Evolutionary conservation across 2,797 vertebrate genomes (phyloP), one percentile per base, ranked within the genome.

Genomic region (Liparis tanakae): DNA sequence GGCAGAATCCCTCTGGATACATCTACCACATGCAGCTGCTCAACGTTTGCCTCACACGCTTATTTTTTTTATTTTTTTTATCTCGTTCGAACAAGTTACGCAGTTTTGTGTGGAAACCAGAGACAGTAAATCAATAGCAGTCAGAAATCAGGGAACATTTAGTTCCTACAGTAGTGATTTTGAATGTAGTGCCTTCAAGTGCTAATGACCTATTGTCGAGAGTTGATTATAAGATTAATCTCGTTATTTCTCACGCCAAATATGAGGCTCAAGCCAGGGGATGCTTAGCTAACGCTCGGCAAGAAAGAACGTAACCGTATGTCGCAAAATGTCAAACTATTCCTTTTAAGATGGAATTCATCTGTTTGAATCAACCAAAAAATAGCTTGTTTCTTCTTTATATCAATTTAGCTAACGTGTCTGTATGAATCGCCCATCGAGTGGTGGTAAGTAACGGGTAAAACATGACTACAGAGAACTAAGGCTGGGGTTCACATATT

Each of bases 11-110:
- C 51, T 25, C 41, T 75, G 76, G 80, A 87, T 74, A 72, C 79
- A 80, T 82, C 64, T 76, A 82, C 78, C 79, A 75, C 68, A 77
- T 48, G 54, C 85, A 83, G 50, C 79, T 76, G 55, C 79, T 72
- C 67, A 43, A 62, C 69, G 74, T 84, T 89, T 55, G 72, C 70
- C 51, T 83, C 73, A 46, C 43, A 78, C 46, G n/a, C 8, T 80
- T 41, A 10, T 41, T 78, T 44, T 84, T n/a, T 50, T 50, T 22
- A 0, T 13, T 50, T 2, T 30, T 84, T 77, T 44, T 53, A 70
- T 65, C 43, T 67, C 36, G 17, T 73, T 50, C 59, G 20, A 63
- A 80, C 46, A 75, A 65, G 56, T 59, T 66, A 36, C 39, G n/a
- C 53, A 56, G 39, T 79, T 67, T 65, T 69, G 48, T 67, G 62